Evolutionary conservation across 2,113 vertebrate genomes (phyloP).

Genomic region (Platichthys stellatus): DNA sequence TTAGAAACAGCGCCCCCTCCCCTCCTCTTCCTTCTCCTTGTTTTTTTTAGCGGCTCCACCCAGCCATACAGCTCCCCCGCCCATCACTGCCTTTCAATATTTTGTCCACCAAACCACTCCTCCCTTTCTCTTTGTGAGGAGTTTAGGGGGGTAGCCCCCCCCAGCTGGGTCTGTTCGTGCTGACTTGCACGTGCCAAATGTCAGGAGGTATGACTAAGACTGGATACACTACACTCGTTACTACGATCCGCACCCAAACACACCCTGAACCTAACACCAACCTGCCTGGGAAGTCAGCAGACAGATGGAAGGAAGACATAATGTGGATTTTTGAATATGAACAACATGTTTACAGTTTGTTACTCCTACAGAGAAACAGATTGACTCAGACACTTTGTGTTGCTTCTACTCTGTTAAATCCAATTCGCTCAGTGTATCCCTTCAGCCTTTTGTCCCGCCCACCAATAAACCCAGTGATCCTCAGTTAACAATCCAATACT

Average conservation of each 20-base stretch:
- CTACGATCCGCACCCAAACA: slow-evolving; percentile 57
- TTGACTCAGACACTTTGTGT: slow-evolving; percentile 15
- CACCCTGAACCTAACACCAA: slow-evolving; percentile 50
- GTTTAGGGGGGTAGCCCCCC: slow-evolving; percentile 30
- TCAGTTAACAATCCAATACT: slow-evolving; percentile 68
- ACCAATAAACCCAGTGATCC: slow-evolving; percentile 75
- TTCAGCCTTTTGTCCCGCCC: slow-evolving; percentile 60
- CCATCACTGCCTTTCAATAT: slow-evolving; percentile 65
- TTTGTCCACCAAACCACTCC: slow-evolving; percentile 48
- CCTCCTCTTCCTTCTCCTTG: slow-evolving; percentile 21
- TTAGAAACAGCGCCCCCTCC: slow-evolving; percentile 47
- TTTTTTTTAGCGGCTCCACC: slow-evolving; percentile 64
- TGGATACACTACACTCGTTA: slow-evolving; percentile 58
- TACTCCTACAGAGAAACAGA: slow-evolving; percentile 2
- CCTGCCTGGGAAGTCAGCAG: slow-evolving; percentile 8
- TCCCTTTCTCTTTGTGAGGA: slow-evolving; percentile 78
- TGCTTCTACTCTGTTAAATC: slow-evolving; percentile 31
- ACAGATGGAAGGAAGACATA: slow-evolving; percentile 6
- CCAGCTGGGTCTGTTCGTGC: slow-evolving; percentile 80
- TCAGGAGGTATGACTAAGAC: slow-evolving; percentile 77
- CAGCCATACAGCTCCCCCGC: slow-evolving; percentile 36
- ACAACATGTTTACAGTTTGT: slow-evolving; percentile 24
- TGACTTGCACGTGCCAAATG: slow-evolving; percentile 84
- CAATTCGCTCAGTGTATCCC: slow-evolving; percentile 20
- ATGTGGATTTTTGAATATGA: slow-evolving; percentile 16